These are phyloP conservation scores for Indicator indicator DNA, from an alignment of 2,113 vertebrate species.

Conservation along the genomic window DNA sequence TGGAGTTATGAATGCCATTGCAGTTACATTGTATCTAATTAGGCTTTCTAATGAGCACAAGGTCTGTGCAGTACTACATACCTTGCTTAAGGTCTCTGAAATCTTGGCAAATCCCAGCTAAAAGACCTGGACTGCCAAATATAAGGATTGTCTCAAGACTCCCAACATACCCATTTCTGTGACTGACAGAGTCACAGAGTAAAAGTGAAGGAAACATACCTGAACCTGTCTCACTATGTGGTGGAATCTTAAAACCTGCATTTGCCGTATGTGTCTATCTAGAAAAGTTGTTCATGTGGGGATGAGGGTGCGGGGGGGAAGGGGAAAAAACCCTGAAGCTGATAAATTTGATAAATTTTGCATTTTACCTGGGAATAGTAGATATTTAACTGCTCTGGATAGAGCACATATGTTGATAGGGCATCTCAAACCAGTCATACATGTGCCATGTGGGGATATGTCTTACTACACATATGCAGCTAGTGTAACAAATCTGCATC, in stretches of 20 bases:
- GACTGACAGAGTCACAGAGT: background rate
- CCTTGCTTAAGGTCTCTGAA: background rate
- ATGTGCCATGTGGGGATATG: background rate
- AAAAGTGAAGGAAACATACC: background rate
- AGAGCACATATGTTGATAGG: background rate
- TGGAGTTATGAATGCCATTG: background rate
- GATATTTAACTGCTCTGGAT: background rate
- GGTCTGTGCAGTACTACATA: background rate
- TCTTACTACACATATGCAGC: background rate
- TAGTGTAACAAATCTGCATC: background rate
- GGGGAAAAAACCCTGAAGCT: background rate
- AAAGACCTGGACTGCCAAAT: background rate
- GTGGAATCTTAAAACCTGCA: background rate
- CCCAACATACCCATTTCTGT: background rate
- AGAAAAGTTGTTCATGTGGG: background rate
- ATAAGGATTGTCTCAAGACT: background rate
- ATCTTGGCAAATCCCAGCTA: background rate
- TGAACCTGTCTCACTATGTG: background rate
- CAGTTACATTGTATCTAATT: background rate
- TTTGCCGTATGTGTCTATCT: background rate
- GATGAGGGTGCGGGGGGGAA: no score
- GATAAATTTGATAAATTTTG: no score
- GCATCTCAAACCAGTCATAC: background rate
- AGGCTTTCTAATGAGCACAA: background rate
- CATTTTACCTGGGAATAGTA: background rate